Evolutionary conservation across 2,797 vertebrate species (phyloP).

Genomic region (Caiman crocodilus): DNA sequence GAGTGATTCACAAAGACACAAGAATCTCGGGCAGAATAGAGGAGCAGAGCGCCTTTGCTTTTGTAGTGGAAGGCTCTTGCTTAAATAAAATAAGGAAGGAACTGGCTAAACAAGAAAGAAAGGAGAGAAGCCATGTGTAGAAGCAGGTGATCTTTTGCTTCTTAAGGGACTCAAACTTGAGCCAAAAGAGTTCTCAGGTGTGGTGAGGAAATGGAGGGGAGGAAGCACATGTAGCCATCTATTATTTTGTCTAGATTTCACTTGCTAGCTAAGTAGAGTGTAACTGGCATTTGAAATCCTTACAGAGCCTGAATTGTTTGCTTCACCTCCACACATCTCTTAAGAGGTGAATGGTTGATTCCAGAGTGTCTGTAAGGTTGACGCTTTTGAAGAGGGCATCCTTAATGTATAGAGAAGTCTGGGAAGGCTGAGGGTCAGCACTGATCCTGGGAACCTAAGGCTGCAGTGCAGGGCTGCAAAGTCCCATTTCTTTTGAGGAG

Average conservation of each 20-base stretch:
- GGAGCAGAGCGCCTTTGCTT: background rate
- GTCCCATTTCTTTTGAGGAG: constrained; percentile 16
- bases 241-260: constrained; percentile 47
- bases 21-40: background rate
- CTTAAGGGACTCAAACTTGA: background rate
- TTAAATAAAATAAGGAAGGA: constrained; percentile 7
- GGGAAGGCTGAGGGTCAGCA: constrained; percentile 1
- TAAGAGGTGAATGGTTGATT: background rate
- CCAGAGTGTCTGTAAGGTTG: background rate
- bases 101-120: background rate
- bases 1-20: background rate
- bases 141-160: background rate
- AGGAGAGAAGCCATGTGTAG: background rate
- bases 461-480: constrained; percentile 7
- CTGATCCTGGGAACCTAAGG: background rate
- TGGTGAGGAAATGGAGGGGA: background rate
- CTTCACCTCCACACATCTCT: background rate
- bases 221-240: background rate
- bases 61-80: background rate
- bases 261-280: constrained; percentile 24
- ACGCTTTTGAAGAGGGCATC: background rate
- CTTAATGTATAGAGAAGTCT: constrained; percentile 27
- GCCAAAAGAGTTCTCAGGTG: background rate
- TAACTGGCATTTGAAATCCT: background rate
- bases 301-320: constrained; percentile 33